These are phyloP conservation scores for Pandion haliaetus DNA, from an alignment of 2,113 vertebrate species.

Conservation along the genomic window DNA sequence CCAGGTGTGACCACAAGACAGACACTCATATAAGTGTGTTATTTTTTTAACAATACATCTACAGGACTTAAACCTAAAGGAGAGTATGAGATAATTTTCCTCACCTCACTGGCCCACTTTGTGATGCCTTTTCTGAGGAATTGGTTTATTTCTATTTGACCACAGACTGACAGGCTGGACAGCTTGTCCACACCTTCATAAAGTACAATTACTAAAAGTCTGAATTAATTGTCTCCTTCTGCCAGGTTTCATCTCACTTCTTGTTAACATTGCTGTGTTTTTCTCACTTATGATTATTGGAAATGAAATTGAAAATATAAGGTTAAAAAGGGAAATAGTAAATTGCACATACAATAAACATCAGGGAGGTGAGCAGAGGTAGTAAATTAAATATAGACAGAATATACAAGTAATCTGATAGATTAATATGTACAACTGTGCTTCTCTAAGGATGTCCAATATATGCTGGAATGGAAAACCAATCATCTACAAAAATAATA, in stretches of 20 bases:
- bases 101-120: neutral
- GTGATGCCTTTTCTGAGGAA: neutral
- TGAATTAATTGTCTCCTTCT: neutral
- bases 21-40: neutral
- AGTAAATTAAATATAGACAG: neutral
- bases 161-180: neutral
- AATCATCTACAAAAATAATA: neutral
- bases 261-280: neutral
- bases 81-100: neutral
- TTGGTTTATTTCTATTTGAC: neutral
- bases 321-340: neutral
- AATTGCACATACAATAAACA: neutral
- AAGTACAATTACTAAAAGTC: neutral
- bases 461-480: neutral
- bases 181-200: neutral
- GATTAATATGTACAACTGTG: neutral
- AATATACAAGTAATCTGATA: neutral
- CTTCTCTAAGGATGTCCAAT: neutral
- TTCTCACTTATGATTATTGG: neutral
- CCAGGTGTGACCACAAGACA: neutral
- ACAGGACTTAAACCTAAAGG: neutral
- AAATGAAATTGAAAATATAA: conserved; percentile 2
- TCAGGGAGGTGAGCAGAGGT: neutral
- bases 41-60: neutral
- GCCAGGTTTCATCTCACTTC: neutral